Base-by-base conservation (phyloP, 2,888 invertebrate genomes). In the Antheraea assamensis region DNA sequence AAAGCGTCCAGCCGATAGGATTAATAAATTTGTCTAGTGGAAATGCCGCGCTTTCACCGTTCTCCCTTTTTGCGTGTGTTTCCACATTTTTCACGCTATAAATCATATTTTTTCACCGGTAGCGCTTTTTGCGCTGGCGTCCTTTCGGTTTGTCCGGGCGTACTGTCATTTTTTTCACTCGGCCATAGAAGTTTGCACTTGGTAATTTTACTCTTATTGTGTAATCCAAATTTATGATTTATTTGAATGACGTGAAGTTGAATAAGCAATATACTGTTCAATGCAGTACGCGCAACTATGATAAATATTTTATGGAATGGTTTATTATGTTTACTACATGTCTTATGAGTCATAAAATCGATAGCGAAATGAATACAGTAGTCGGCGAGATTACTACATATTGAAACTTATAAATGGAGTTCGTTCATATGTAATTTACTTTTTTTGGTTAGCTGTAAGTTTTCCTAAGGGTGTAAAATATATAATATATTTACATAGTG, bases 61-160 rank as follows among this genome's bases (percentile, higher is more conserved):
- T 85, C 84, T 88, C 88, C 89, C 90, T 92, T 92, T 92, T 88
- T 92, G 90, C 90, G 92, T 91, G 92, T 93, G 92, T 93, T 94
- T 94, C 91, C 93, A 93, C 94, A 95, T 95, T 94, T 95, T 95
- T 95, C 94, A 92, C 89, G 91, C 88, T 79, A 92, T 95, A 94
- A 94, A 95, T 95, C 95, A 95, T 93, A 92, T 94, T 95, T 95
- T 95, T 95, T 94, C 93, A 93, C 92, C 91, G 92, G 91, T 89
- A 89, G 90, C 90, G 90, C 90, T 94, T 94, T 94, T 94, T 93
- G 90, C 90, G 86, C 88, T 81, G 83, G 87, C 90, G 91, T 92
- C 92, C 93, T 92, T 91, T 93, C 88, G 92, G 92, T 92, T 90
- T 87, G 90, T 87, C 88, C 89, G 90, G 88, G 92, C 90, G 92